Base-by-base conservation (phyloP, 2,797 vertebrate genomes). In the Rhinogobio ventralis region DNA sequence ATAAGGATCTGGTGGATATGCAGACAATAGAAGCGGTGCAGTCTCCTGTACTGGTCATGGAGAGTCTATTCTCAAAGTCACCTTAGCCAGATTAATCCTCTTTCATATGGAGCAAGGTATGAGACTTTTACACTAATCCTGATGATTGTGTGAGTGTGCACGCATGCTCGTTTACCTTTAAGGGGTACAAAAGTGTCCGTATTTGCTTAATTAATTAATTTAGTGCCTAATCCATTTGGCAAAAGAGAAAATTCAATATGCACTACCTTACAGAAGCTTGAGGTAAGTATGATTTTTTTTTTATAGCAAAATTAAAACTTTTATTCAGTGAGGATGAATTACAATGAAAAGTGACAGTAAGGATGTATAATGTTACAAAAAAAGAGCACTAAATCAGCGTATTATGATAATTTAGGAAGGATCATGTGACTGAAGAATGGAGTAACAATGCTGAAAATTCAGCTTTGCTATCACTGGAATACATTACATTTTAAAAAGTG, bases 51-150 rank as follows among this genome's bases (percentile, higher is more conserved):
- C 94, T 10, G 90, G 89, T 66, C 93, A 92, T 67, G 91, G 90
- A 91, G 92, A 96, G 87, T 94, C 93, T 82, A 94, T 95, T 91
- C 93, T 94, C 81, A 96, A 95, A 93, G 89, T 93, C 80, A 93
- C 91, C 81, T 86, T 96, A 86, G 94, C 88, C 88, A 94, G 92
- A 88, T 91, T 92, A 87, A 90, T 95, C 86, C 91, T 96, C 36
- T 95, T 94, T 85, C 88, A 93, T 81, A 81, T 85, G 53, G 93
- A 96, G 90, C 93, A 96, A 95, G 94, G 94, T 94, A 89, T 92
- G 69, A 73, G 77, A 74, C 51, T 68, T 67, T 42, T 30, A 51
- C 36, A 36, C 83, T 78, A 72, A 82, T 84, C 68, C 71, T 57
- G 49, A 62, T 33, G 25, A 67, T 51, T 69, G 73, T 71, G 73